These are phyloP conservation scores for Callithrix jacchus DNA, from an alignment of 2,113 vertebrate genomes.

Conservation along the genomic window DNA sequence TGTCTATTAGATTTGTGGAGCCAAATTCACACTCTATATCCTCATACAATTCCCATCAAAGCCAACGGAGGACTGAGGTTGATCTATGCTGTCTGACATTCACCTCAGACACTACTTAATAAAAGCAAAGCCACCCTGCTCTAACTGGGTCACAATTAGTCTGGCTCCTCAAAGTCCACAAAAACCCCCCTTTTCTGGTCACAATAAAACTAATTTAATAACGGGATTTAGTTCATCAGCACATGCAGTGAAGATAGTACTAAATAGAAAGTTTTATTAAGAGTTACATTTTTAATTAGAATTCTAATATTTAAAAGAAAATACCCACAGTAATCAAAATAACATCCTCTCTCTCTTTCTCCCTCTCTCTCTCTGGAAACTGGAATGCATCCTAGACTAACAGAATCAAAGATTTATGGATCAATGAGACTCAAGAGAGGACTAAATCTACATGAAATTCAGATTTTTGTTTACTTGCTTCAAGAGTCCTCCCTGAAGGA, in stretches of 20 bases:
- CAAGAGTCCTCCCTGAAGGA: not conserved
- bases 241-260: not conserved
- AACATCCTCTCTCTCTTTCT: not conserved
- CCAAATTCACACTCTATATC: not conserved
- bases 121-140: not conserved
- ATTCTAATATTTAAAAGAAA: not conserved
- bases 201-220: slow-evolving; percentile 41
- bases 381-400: not conserved
- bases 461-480: not conserved
- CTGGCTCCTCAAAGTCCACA: slow-evolving; percentile 20
- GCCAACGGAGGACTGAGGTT: not conserved
- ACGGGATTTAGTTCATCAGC: not conserved
- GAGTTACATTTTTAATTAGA: not conserved
- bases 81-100: slow-evolving; percentile 15
- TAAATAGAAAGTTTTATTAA: not conserved
- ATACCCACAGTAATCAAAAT: not conserved
- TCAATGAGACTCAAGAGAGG: not conserved
- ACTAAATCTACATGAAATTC: not conserved
- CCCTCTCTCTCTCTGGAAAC: not conserved
- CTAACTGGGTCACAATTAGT: slow-evolving; percentile 46
- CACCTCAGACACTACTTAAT: slow-evolving; percentile 36
- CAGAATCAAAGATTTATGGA: not conserved
- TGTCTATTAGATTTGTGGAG: not conserved
- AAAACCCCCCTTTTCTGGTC: not conserved
- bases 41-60: not conserved